A percentile compares a stretch with the other conserved stretches of the same genome.
Conservation (phyloP, 1,140 invertebrate species). For the Popillia japonica region DNA sequence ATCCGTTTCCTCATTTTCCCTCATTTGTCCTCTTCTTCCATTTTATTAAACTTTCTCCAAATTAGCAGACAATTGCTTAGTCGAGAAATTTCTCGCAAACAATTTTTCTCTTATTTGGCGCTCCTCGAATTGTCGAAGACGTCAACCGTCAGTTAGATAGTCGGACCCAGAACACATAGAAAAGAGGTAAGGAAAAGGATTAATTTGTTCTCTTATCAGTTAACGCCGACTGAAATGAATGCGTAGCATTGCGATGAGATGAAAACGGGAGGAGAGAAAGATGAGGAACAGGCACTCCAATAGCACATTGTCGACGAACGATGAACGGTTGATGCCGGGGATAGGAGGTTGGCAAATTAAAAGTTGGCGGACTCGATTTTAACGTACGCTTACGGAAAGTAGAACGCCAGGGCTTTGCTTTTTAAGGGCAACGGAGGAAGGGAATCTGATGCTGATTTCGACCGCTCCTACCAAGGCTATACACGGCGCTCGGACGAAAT, state of each 20-base stretch:
- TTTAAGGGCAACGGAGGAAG: background rate
- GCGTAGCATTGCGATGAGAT: background rate
- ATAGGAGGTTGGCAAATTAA: background rate
- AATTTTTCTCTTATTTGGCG: background rate
- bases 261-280: background rate
- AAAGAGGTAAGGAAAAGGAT: background rate
- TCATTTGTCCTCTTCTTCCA: background rate
- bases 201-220: constrained; percentile 30
- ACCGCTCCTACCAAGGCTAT: background rate
- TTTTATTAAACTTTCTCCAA: constrained; percentile 34
- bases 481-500: constrained; percentile 5
- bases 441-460: background rate
- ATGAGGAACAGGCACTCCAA: background rate
- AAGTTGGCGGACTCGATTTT: background rate
- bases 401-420: background rate
- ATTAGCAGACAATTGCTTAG: constrained; percentile 26
- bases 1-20: background rate
- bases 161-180: background rate
- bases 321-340: background rate
- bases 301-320: background rate
- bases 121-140: constrained; percentile 3
- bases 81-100: constrained; percentile 16
- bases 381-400: background rate
- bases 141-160: background rate
- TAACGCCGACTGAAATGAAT: constrained; percentile 19